A percentile compares a stretch with the other conserved stretches of the same genome.
Conservation (phyloP, 2,113 vertebrate genomes). For the Pogonocichla stellata region DNA sequence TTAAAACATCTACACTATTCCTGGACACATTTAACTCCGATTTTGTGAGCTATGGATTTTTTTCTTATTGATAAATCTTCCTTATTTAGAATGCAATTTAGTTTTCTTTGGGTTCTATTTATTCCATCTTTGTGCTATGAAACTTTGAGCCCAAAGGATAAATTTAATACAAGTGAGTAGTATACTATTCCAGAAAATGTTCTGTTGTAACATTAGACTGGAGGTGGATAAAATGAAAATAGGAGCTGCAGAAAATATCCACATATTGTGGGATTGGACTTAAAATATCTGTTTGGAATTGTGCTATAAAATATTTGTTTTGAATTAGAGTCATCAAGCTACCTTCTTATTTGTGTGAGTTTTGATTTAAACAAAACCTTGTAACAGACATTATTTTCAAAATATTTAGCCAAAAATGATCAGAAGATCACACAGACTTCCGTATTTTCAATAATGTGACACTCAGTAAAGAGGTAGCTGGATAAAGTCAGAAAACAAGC, state of each 20-base stretch:
- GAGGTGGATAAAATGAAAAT: neutral
- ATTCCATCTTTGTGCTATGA: neutral
- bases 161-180: neutral
- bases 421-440: neutral
- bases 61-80: neutral
- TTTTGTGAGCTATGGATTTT: neutral
- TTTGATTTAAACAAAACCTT: neutral
- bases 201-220: neutral
- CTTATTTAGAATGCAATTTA: neutral
- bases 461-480: neutral
- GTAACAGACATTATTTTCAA: neutral
- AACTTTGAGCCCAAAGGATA: neutral
- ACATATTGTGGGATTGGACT: neutral
- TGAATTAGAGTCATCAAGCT: neutral
- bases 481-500: neutral
- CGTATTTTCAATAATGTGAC: neutral
- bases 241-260: neutral
- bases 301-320: neutral
- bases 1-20: neutral
- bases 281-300: neutral
- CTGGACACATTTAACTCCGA: neutral
- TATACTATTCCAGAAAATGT: neutral
- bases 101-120: neutral
- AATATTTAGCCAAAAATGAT: neutral
- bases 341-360: neutral